A percentile compares a stretch with the other conserved stretches of the same genome.
phyloP scores from a whole-genome alignment of 2,797 vertebrate species.

The Odontamblyopus rebecca region DNA sequence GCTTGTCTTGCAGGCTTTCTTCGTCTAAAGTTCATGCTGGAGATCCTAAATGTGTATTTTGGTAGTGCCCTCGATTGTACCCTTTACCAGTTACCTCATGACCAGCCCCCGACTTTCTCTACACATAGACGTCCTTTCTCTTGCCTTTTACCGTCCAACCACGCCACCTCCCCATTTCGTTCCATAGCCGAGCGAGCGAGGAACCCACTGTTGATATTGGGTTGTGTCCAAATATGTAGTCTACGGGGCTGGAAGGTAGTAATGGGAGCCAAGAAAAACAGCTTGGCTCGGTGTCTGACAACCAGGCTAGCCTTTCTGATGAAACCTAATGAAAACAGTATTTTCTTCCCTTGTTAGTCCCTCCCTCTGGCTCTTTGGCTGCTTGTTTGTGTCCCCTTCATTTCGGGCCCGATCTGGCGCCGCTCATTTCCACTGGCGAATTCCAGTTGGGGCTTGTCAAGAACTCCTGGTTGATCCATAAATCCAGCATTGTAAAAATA shows the following conservation, averaged over 20 bases:
- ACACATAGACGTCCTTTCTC: slow-evolving; percentile 23
- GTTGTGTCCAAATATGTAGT: slow-evolving; percentile 72
- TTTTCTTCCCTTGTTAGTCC: slow-evolving; percentile 66
- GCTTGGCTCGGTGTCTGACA: slow-evolving; percentile 66
- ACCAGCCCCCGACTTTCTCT: neutral
- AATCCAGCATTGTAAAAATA: slow-evolving; percentile 15
- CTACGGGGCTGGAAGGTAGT: slow-evolving; percentile 65
- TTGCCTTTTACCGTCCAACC: slow-evolving; percentile 32
- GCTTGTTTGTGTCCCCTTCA: slow-evolving; percentile 13
- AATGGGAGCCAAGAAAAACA: slow-evolving; percentile 77
- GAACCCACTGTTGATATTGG: slow-evolving; percentile 73
- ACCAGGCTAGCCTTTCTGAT: slow-evolving; percentile 67
- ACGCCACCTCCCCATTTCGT: slow-evolving; percentile 42
- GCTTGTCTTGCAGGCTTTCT: slow-evolving; percentile 35
- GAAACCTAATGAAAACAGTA: slow-evolving; percentile 74
- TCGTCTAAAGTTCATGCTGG: slow-evolving; percentile 9
- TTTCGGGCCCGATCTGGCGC: slow-evolving; percentile 14
- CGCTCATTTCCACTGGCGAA: slow-evolving; percentile 21
- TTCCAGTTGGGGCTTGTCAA: slow-evolving; percentile 29
- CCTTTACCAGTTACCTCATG: slow-evolving; percentile 9
- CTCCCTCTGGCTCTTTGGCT: slow-evolving; percentile 33
- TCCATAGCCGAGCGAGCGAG: slow-evolving; percentile 42
- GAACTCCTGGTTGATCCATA: neutral
- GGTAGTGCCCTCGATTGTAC: slow-evolving; percentile 8
- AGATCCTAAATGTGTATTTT: slow-evolving; percentile 8